Evolutionary conservation across 2,888 invertebrate genomes (phyloP), one percentile per base, ranked within the genome.

Genomic region (Cephus pulcher): DNA sequence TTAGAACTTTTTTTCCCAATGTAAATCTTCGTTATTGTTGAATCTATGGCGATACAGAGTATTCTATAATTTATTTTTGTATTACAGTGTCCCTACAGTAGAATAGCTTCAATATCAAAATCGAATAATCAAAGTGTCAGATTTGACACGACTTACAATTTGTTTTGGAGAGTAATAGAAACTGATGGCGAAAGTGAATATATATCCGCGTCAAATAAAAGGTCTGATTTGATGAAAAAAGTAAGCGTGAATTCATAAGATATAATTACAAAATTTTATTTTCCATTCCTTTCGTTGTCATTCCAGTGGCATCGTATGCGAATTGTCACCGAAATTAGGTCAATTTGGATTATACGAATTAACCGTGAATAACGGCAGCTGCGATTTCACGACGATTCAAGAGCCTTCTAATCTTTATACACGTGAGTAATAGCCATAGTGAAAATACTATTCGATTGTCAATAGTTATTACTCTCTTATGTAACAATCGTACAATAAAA

Each of bases 331-430:
- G 1, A 90, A 93, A 78, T 88, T 96, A 84, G 95, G 94, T 1
- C 94, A 96, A 91, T 96, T 96, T 86, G 96, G 96, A 6, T 94
- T 96, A 77, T 96, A 96, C 88, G 93, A 94, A 79, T 91, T 96
- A 73, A 93, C 93, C 69, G 90, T 94, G 1, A 87, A 90, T 6
- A 93, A 93, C 70, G 92, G 89, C 12, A 89, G 91, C 69, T 96
- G 96, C 86, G 88, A 91, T 35, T 89, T 95, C 74, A 86, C 87
- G n/a, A 94, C 94, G 0, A 89, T 93, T 34, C 94, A 93, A 85
- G 93, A 94, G 79, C 95, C 96, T 3, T 95, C 95, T 35, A 94
- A 95, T 90, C 94, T 95, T 83, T 95, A 95, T 90, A 93, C 94
- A 87, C 95, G 96, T 95, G 91, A 94, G 95, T 93, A 76, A 75